These are phyloP conservation scores for Chloebia gouldiae DNA, from an alignment of 2,113 vertebrate genomes.

Conservation along the genomic window DNA sequence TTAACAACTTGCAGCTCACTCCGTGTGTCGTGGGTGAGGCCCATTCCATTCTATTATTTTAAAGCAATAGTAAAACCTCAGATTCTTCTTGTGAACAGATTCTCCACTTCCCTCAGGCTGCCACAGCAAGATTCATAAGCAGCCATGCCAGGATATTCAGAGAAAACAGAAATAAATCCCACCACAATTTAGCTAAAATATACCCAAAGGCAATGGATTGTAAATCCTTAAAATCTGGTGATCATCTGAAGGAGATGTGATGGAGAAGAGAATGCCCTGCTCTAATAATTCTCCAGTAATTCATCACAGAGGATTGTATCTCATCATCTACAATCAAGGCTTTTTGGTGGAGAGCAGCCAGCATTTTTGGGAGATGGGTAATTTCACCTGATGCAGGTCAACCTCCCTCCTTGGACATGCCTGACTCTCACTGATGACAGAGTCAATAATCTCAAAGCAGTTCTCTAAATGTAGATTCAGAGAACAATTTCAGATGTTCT, in stretches of 20 bases:
- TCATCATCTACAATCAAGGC: neutral
- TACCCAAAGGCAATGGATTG: neutral
- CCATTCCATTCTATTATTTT: fast-evolving
- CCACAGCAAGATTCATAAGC: neutral
- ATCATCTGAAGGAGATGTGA: neutral
- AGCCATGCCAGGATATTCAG: neutral
- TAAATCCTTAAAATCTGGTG: neutral
- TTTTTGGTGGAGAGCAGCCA: neutral
- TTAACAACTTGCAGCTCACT: neutral
- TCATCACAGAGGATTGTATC: neutral
- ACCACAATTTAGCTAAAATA: neutral
- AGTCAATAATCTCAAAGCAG: neutral
- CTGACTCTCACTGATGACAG: neutral
- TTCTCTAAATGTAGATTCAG: neutral
- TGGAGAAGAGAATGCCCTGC: neutral
- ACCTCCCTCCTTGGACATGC: neutral
- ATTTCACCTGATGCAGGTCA: neutral
- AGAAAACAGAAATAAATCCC: neutral
- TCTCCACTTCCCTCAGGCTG: neutral
- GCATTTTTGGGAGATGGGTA: neutral
- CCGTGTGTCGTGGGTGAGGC: fast-evolving
- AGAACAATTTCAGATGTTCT: neutral
- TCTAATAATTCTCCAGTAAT: neutral
- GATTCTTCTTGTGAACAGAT: neutral
- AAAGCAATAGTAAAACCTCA: neutral